phyloP scores from a whole-genome alignment of 2,888 invertebrate species.

The Theodoxus fluviatilis region DNA sequence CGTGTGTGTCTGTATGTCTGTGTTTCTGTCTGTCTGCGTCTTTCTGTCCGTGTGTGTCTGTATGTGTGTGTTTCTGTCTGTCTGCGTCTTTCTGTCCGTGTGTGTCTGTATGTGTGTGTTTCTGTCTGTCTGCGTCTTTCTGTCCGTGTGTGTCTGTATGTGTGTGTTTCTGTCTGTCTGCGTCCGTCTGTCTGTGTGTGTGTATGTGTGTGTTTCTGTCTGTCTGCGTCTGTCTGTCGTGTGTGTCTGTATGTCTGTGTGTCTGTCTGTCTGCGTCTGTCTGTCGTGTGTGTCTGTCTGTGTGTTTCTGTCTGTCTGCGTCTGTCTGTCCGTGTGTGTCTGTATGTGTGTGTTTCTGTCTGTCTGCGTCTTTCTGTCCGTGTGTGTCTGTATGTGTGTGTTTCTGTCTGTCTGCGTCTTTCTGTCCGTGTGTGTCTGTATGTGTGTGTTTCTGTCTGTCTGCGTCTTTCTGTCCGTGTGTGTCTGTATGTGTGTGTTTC shows the following conservation, averaged over 20 bases:
- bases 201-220: neutral
- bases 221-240: neutral
- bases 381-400: too few relatives aligned
- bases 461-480: too few relatives aligned
- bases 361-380: too few relatives aligned
- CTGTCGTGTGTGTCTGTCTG: too few relatives aligned
- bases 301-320: too few relatives aligned
- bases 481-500: too few relatives aligned
- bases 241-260: constrained; percentile 9
- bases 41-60: neutral
- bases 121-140: constrained; percentile 5
- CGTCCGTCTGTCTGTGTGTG: neutral
- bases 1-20: constrained; percentile 2
- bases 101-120: neutral
- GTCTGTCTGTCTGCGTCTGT: constrained; percentile 6
- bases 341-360: too few relatives aligned
- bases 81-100: neutral
- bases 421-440: too few relatives aligned
- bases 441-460: too few relatives aligned
- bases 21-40: neutral
- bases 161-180: neutral
- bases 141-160: neutral
- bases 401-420: too few relatives aligned
- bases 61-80: neutral
- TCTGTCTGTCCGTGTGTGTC: too few relatives aligned